These are phyloP conservation scores for Rhagonycha fulva DNA, from an alignment of 2,888 invertebrate genomes.

Conservation along the genomic window DNA sequence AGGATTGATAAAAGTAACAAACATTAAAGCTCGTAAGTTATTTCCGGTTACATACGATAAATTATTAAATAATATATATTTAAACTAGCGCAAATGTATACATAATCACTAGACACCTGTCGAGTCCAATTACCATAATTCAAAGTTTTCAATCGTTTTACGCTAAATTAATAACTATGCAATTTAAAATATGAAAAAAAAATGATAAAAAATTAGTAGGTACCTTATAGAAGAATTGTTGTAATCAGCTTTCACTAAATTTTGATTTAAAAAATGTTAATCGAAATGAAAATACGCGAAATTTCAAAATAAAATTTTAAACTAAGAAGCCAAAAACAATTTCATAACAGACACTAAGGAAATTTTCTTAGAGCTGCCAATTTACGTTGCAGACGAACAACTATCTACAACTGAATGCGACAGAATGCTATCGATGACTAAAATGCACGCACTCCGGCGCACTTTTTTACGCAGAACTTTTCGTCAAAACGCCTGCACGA, in stretches of 20 bases:
- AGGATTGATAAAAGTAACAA: not conserved
- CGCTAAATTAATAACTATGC: not conserved
- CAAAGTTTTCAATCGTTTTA: not conserved
- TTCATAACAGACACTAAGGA: conserved; percentile 3
- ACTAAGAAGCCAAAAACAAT: conserved; percentile 5
- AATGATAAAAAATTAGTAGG: not conserved
- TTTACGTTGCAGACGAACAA: conserved; percentile 24
- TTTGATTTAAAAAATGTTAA: not conserved
- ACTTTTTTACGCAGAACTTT: conserved; percentile 32
- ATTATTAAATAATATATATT: not conserved
- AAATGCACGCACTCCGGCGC: conserved; percentile 37
- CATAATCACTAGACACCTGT: not conserved
- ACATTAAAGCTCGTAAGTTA: not conserved
- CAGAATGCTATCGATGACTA: conserved; percentile 31
- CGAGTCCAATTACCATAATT: conserved; percentile 1
- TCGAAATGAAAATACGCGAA: not conserved
- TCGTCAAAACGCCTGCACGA: conserved; percentile 51
- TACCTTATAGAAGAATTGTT: not conserved
- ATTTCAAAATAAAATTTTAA: not conserved
- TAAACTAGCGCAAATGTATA: not conserved
- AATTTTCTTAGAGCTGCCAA: conserved; percentile 13
- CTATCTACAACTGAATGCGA: conserved; percentile 22
- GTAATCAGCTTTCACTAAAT: not conserved
- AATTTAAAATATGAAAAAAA: not conserved
- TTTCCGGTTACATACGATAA: not conserved